A percentile compares a stretch with the other conserved stretches of the same genome.
Conservation (phyloP, 1,140 invertebrate species). For the Drosophila chauvacae region DNA sequence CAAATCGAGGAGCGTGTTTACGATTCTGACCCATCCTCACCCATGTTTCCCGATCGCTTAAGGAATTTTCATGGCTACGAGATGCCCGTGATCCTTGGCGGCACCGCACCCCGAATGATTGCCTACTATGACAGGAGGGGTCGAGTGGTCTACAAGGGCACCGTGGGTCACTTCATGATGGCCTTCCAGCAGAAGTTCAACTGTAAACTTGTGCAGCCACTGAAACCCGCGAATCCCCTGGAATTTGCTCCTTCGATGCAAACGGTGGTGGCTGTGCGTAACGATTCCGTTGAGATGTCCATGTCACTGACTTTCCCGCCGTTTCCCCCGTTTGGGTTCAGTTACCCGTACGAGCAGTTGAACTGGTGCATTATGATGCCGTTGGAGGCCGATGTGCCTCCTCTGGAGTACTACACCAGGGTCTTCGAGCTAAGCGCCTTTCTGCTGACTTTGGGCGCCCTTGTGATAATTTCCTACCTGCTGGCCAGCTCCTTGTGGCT, state of each 20-base stretch:
- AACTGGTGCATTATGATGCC: constrained; percentile 75
- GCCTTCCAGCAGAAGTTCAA: constrained; percentile 67
- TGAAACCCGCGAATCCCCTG: constrained; percentile 21
- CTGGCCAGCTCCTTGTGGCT: constrained; percentile 46
- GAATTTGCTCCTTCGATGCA: constrained; percentile 46
- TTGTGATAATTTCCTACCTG: constrained; percentile 51
- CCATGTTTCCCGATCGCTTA: constrained; percentile 59
- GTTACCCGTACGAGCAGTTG: constrained; percentile 69
- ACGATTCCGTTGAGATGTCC: constrained; percentile 68
- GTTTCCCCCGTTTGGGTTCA: constrained; percentile 35
- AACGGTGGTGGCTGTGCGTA: constrained; percentile 56
- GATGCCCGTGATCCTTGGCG: constrained; percentile 59
- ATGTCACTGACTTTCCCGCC: constrained; percentile 59
- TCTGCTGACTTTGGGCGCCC: constrained; percentile 39
- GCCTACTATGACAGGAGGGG: constrained; percentile 51
- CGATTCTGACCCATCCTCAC: neutral
- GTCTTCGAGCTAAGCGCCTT: constrained; percentile 70
- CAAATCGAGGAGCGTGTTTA: constrained; percentile 42
- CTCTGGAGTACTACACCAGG: constrained; percentile 61
- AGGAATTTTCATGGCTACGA: constrained; percentile 50
- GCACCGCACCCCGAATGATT: constrained; percentile 62
- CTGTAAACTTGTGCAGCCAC: constrained; percentile 45
- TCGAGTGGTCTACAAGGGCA: constrained; percentile 50
- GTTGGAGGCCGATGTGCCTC: constrained; percentile 66
- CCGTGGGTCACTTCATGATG: constrained; percentile 67